Conservation (phyloP, 2,797 vertebrate species). For the Acipenser oxyrinchus region DNA sequence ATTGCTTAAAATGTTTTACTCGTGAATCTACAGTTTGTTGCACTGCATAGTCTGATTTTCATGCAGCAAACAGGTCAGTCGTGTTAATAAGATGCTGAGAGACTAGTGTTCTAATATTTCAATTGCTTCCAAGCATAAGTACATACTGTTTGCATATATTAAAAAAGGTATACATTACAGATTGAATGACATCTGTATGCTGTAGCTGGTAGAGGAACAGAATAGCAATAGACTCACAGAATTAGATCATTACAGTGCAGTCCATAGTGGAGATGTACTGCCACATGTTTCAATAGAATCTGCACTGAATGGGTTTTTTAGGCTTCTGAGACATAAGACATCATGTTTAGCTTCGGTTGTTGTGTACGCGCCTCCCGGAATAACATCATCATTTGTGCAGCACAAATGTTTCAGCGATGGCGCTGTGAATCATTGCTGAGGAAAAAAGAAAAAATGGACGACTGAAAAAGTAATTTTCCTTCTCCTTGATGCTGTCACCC, state of each 20-base stretch:
- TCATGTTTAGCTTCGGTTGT: conserved; percentile 1
- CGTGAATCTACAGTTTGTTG: neutral
- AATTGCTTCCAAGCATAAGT: conserved; percentile 5
- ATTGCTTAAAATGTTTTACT: neutral
- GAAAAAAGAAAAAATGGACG: conserved; percentile 7
- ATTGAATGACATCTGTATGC: too few species aligned
- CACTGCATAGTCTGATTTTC: conserved; percentile 6
- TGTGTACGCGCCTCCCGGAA: neutral
- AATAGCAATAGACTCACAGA: too few species aligned
- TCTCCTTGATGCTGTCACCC: conserved; percentile 19
- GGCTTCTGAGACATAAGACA: neutral
- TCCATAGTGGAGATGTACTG: too few species aligned
- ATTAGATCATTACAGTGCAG: too few species aligned
- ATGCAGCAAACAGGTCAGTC: conserved; percentile 3
- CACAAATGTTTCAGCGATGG: conserved; percentile 5
- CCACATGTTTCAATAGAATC: too few species aligned
- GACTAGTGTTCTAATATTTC: conserved; percentile 6
- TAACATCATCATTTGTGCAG: conserved; percentile 2
- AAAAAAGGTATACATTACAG: neutral
- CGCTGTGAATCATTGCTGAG: conserved; percentile 1
- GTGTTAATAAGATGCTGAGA: conserved; percentile 15
- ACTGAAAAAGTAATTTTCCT: conserved; percentile 10
- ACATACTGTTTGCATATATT: conserved; percentile 6
- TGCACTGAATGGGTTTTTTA: too few species aligned
- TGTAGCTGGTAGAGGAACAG: too few species aligned